Conservation (phyloP, 2,888 invertebrate species). For the Meiosimyza decipiens region DNA sequence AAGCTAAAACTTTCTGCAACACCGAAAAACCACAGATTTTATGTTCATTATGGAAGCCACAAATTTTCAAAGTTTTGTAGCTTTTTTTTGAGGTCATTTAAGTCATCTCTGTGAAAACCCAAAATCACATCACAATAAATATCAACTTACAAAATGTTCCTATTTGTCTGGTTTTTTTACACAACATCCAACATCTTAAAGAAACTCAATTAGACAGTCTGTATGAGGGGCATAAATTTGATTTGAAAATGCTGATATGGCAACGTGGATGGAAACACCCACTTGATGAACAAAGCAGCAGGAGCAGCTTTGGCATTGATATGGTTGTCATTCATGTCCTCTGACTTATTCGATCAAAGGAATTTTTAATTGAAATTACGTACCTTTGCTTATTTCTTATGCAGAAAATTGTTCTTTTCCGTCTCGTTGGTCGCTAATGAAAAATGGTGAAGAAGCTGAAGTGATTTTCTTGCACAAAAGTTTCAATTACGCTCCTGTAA, state of each 20-base stretch:
- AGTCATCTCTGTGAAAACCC: background rate
- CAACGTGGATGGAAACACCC: slow-evolving; percentile 12
- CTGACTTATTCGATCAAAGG: slow-evolving; percentile 28
- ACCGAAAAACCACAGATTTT: background rate
- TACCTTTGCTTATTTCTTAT: background rate
- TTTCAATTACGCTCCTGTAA: background rate
- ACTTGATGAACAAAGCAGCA: slow-evolving; percentile 2
- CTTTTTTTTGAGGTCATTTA: background rate
- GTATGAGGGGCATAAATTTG: background rate
- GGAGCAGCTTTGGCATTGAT: slow-evolving; percentile 8
- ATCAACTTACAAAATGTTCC: slow-evolving; percentile 12
- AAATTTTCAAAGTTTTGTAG: background rate
- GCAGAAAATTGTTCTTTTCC: slow-evolving; percentile 24
- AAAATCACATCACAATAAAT: background rate
- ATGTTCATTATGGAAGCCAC: background rate
- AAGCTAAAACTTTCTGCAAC: background rate
- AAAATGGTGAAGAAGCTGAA: slow-evolving; percentile 15
- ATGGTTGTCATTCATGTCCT: background rate
- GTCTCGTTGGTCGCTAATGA: slow-evolving; percentile 20
- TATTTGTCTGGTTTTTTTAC: background rate
- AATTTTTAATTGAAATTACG: slow-evolving; percentile 37
- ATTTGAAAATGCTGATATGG: slow-evolving; percentile 35
- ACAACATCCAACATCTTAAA: background rate
- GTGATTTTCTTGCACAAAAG: background rate
- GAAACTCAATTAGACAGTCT: slow-evolving; percentile 27